Percentiles rank a stretch among this genome's conserved stretches.
Evolutionary conservation across 2,113 vertebrate species (phyloP).

Genomic region (Cochlearius cochlearius): DNA sequence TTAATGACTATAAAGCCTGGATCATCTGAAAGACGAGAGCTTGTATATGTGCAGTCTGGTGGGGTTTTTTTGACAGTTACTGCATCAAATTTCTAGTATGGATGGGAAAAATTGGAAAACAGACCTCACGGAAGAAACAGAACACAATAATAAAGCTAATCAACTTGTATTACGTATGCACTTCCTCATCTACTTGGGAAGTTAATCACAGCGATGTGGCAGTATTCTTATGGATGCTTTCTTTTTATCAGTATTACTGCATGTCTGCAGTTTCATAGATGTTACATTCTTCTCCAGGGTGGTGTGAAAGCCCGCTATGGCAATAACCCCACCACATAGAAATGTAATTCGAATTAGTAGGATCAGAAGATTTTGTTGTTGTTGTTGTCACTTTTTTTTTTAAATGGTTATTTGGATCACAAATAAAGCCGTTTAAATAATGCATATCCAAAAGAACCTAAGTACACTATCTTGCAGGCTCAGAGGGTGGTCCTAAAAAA

Average conservation of each 20-base stretch:
- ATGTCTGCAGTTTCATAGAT: neutral
- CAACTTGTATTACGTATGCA: neutral
- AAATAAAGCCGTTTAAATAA: slow-evolving; percentile 65
- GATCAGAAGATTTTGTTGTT: neutral
- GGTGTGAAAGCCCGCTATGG: neutral
- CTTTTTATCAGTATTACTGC: neutral
- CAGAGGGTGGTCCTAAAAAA: slow-evolving; percentile 72
- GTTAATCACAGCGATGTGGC: neutral
- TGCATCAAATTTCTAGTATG: neutral
- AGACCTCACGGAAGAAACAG: neutral
- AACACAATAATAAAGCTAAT: neutral
- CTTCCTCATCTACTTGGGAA: neutral
- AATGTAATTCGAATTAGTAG: neutral
- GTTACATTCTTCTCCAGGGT: neutral
- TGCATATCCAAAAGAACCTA: slow-evolving; percentile 42
- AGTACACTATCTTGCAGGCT: slow-evolving; percentile 59
- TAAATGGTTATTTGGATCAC: neutral
- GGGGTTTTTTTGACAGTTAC: neutral
- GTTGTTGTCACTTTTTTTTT: neutral
- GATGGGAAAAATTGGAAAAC: neutral
- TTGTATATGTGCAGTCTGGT: neutral
- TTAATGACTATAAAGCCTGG: neutral
- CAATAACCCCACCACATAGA: neutral
- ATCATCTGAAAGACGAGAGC: neutral
- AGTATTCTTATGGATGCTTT: neutral